These are phyloP conservation scores for Phoxinus dragarum DNA, from an alignment of 2,797 vertebrate species.

Conservation along the genomic window DNA sequence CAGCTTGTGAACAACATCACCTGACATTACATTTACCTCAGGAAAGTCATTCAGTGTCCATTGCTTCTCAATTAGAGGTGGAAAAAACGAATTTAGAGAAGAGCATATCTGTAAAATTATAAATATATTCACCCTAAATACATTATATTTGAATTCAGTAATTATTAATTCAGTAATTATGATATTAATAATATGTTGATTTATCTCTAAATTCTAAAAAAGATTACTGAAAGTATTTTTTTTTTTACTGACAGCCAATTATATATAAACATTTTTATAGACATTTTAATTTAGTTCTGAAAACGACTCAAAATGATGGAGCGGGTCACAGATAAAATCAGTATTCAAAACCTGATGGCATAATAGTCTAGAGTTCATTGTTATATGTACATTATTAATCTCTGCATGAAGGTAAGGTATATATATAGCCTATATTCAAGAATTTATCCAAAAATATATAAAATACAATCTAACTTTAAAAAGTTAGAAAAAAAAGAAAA, in stretches of 20 bases:
- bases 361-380: constrained; percentile 37
- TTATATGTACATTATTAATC: constrained; percentile 49
- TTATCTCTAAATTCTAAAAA: background rate
- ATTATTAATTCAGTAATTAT: too few relatives aligned
- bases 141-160: background rate
- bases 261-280: background rate
- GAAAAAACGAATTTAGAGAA: background rate
- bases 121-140: background rate
- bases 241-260: too few relatives aligned
- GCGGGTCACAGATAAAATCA: constrained; percentile 25
- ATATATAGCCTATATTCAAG: constrained; percentile 24
- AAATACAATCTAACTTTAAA: constrained; percentile 42
- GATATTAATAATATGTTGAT: too few relatives aligned
- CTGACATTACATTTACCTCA: background rate
- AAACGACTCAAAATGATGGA: constrained; percentile 1
- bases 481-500: background rate
- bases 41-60: background rate
- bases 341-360: constrained; percentile 41
- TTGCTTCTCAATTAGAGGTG: background rate
- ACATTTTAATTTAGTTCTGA: background rate
- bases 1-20: background rate
- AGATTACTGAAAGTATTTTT: background rate
- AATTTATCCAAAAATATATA: constrained; percentile 47
- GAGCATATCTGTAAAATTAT: background rate
- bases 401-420: constrained; percentile 47